Evolutionary conservation across 2,797 vertebrate genomes (phyloP), one percentile per base, ranked within the genome.

Genomic region (Craterocephalus amniculus): DNA sequence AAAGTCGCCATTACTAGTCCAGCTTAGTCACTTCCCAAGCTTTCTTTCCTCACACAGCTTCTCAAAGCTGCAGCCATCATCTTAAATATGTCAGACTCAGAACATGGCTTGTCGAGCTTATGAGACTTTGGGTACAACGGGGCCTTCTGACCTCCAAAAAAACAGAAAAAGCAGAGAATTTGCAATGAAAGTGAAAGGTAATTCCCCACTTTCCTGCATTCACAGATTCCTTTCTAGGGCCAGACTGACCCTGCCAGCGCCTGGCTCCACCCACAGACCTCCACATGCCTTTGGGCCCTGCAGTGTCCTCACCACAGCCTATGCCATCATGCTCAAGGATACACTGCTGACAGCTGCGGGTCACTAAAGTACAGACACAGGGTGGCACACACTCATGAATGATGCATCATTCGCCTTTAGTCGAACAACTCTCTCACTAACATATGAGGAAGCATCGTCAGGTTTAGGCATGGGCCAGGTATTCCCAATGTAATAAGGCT

Each of bases 321-420:
- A 74, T 72, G 83, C 74, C 77, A 74, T 87, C 85, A 73, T 54
- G 79, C 78, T 87, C 81, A 89, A 87, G 91, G 88, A 88, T 87
- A 88, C 59, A 24, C 72, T 68, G 89, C 87, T 87, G 90, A 92
- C 89, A 91, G 88, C 81, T 83, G 81, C 26, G 79, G 89, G 90
- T 91, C 89, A 91, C 76, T 77, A 83, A 76, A 72, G 77, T 69
- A 68, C 78, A 78, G 83, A 68, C 88, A 72, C 82, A 84, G 86
- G 80, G 84, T 88, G 87, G 81, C 85, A 85, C 88, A 86, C 74
- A 74, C 83, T 86, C 87, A 92, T 91, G 64, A 92, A 91, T 91
- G 88, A 91, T 91, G 86, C 83, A 91, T 86, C 62, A 26, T 71
- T 79, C 12, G 49, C 72, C 65, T 45, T 72, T 70, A 63, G 76